phyloP scores from a whole-genome alignment of 2,113 vertebrate genomes.

The Pseudorhombus dupliciocellatus region DNA sequence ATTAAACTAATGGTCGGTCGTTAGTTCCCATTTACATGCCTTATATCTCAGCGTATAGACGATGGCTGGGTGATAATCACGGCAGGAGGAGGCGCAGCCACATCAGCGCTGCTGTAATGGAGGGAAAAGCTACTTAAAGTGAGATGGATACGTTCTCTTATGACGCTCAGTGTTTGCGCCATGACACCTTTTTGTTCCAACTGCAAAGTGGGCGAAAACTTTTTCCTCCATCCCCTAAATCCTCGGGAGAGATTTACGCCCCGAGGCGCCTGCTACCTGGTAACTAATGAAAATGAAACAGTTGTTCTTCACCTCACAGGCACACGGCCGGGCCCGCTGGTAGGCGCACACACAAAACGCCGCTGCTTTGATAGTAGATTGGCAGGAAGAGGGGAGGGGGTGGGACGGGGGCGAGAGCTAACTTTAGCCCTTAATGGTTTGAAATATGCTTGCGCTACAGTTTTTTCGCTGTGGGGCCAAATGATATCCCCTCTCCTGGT shows the following conservation, averaged over 20 bases:
- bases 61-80: conserved; percentile 16
- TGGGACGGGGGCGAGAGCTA: conserved; percentile 75
- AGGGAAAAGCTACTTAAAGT: conserved; percentile 31
- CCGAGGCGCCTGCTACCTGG: conserved; percentile 55
- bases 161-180: conserved; percentile 27
- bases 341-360: conserved; percentile 66
- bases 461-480: conserved; percentile 76
- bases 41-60: neutral
- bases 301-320: conserved; percentile 75
- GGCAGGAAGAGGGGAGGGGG: conserved; percentile 39
- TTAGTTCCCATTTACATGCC: conserved; percentile 8
- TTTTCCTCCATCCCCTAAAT: conserved; percentile 57
- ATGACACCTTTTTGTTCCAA: conserved; percentile 45
- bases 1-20: conserved; percentile 8
- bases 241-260: conserved; percentile 60
- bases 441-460: conserved; percentile 81
- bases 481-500: conserved; percentile 77
- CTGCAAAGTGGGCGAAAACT: conserved; percentile 64
- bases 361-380: conserved; percentile 80
- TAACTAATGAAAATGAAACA: conserved; percentile 83
- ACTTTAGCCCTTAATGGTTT: conserved; percentile 84
- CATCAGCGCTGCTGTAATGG: conserved; percentile 10
- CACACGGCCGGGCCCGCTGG: conserved; percentile 55
- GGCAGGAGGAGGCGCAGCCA: conserved; percentile 12
- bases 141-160: conserved; percentile 47